phyloP scores from a whole-genome alignment of 2,113 vertebrate species.

The Epinephelus cyanopodus region DNA sequence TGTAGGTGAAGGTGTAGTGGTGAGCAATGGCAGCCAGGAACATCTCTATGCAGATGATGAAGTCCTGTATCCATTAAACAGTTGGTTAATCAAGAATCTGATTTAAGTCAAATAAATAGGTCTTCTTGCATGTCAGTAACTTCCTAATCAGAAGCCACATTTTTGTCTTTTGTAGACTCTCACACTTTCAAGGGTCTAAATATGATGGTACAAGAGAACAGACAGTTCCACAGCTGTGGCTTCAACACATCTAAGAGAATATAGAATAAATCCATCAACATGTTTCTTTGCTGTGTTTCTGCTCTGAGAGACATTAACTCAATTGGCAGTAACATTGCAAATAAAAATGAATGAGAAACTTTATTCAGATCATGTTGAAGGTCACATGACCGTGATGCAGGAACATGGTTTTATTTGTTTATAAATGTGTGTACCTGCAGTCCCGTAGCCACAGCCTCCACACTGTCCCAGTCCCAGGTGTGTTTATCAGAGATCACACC shows the following conservation, averaged over 20 bases:
- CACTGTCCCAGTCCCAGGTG: constrained; percentile 96
- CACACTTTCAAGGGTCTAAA: too few species aligned
- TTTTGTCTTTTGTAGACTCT: not conserved
- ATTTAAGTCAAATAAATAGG: not conserved
- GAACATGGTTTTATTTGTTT: not conserved
- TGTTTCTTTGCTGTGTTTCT: not conserved
- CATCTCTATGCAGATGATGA: constrained; percentile 98
- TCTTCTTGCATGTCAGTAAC: not conserved
- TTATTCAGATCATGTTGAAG: not conserved
- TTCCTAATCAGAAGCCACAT: not conserved
- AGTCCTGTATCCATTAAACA: constrained; percentile 84
- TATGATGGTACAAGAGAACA: too few species aligned
- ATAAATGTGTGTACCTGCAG: constrained; percentile 87
- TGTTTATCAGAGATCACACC: constrained; percentile 94
- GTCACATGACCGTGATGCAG: not conserved
- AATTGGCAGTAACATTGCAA: not conserved
- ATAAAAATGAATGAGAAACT: not conserved
- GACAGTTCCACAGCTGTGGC: not conserved
- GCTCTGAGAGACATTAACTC: not conserved
- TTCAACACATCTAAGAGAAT: not conserved
- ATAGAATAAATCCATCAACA: not conserved
- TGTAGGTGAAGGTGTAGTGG: constrained; percentile 97
- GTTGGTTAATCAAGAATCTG: not conserved
- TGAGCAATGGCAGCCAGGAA: constrained; percentile 96
- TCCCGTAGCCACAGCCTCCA: constrained; percentile 96